These are phyloP conservation scores for Oscheius sp. DNA, from an alignment of 1,140 invertebrate species.

Conservation along the genomic window DNA sequence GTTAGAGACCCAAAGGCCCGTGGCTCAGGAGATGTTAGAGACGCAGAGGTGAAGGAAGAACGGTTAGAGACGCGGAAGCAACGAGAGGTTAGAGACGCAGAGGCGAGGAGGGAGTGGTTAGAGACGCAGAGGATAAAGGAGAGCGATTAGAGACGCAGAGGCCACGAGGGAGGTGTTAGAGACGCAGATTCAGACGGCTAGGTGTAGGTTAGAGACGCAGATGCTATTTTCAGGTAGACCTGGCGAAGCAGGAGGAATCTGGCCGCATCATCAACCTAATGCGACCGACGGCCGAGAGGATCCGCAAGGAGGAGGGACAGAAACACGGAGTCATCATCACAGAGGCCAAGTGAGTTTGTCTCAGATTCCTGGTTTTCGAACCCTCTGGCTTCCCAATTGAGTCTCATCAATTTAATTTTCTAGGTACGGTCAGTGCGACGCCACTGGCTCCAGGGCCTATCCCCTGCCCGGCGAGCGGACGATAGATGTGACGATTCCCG, in stretches of 20 bases:
- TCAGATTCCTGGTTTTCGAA: neutral
- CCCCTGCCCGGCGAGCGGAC: slow-evolving; percentile 66
- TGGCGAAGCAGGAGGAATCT: slow-evolving; percentile 47
- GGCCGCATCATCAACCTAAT: slow-evolving; percentile 71
- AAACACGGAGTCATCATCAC: slow-evolving; percentile 79
- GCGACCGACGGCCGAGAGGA: slow-evolving; percentile 67
- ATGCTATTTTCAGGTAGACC: slow-evolving; percentile 42
- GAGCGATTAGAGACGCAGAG: neutral
- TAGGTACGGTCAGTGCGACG: slow-evolving; percentile 36
- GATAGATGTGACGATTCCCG: slow-evolving; percentile 84
- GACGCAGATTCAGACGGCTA: too few species aligned
- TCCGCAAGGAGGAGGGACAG: slow-evolving; percentile 71
- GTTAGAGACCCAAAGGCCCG: too few species aligned
- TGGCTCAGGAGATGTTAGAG: too few species aligned
- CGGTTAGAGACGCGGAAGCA: too few species aligned
- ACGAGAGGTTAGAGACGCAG: too few species aligned
- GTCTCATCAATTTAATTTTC: neutral
- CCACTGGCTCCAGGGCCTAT: slow-evolving; percentile 39
- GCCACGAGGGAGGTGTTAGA: too few species aligned
- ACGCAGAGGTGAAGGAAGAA: too few species aligned
- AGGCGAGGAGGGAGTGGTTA: too few species aligned
- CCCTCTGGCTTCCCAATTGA: neutral
- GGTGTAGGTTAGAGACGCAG: slow-evolving; percentile 1
- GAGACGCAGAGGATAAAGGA: too few species aligned
- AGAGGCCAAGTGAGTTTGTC: slow-evolving; percentile 72